Evolutionary conservation across 2,113 vertebrate genomes (phyloP).

Genomic region (Lipophrys pholis): DNA sequence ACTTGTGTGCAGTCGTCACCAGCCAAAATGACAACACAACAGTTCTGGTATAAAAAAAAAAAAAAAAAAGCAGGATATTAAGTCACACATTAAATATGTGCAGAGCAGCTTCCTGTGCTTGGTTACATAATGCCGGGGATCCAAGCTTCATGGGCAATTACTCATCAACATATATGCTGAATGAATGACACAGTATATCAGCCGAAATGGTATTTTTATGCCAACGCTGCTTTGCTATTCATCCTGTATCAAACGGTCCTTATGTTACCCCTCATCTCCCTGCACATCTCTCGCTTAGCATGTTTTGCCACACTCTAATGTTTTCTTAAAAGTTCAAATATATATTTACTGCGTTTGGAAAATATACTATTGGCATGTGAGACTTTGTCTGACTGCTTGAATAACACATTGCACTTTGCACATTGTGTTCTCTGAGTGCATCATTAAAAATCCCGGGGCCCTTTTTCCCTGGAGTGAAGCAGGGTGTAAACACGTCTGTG

Average conservation of each 20-base stretch:
- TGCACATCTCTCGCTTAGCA: conserved; percentile 34
- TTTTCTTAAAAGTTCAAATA: conserved; percentile 30
- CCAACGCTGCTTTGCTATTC: conserved; percentile 39
- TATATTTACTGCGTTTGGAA: conserved; percentile 46
- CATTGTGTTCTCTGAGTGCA: conserved; percentile 30
- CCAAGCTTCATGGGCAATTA: conserved; percentile 19
- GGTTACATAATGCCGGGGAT: conserved; percentile 16
- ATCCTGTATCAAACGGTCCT: conserved; percentile 53
- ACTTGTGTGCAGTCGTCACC: neutral
- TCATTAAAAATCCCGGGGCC: conserved; percentile 54
- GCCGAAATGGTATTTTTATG: conserved; percentile 44
- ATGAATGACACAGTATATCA: conserved; percentile 23
- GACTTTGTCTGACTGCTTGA: conserved; percentile 33
- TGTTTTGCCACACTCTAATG: conserved; percentile 8
- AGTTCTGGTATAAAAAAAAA: neutral
- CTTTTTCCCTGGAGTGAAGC: conserved; percentile 18
- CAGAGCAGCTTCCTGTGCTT: neutral
- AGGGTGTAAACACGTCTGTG: conserved; percentile 29
- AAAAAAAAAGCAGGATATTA: neutral
- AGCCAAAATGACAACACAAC: neutral
- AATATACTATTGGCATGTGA: conserved; percentile 41
- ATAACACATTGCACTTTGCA: conserved; percentile 41
- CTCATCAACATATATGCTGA: conserved; percentile 9
- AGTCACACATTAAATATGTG: conserved; percentile 21
- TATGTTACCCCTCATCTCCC: neutral